Percentiles rank a stretch among this genome's conserved stretches.
Conservation (phyloP, 2,888 invertebrate species). For the Callyntrura guangdongensis region DNA sequence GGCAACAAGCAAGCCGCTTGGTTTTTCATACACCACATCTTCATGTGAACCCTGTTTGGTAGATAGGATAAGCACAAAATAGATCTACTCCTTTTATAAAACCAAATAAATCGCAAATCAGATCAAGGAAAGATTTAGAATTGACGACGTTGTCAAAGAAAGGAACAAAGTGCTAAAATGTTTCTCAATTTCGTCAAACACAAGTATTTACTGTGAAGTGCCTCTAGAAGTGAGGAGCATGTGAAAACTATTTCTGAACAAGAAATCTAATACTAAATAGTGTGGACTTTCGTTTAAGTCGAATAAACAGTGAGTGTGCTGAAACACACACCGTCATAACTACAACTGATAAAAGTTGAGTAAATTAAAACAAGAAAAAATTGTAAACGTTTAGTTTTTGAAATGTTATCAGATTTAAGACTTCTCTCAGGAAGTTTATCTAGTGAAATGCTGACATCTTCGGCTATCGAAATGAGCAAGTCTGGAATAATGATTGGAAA, state of each 20-base stretch:
- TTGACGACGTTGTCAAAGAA: neutral
- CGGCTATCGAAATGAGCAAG: slow-evolving; percentile 57
- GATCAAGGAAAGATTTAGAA: too few species aligned
- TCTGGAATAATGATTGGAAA: slow-evolving; percentile 71
- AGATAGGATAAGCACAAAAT: too few species aligned
- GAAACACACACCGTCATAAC: too few species aligned
- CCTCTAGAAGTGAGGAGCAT: too few species aligned
- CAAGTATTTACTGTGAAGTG: too few species aligned
- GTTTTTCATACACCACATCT: slow-evolving; percentile 27
- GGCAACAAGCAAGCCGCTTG: slow-evolving; percentile 53
- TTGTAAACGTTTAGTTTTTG: slow-evolving; percentile 8
- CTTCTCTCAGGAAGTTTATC: slow-evolving; percentile 78
- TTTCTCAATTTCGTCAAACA: too few species aligned
- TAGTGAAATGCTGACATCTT: slow-evolving; percentile 75
- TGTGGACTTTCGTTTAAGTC: too few species aligned
- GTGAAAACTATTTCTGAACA: too few species aligned
- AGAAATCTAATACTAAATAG: too few species aligned
- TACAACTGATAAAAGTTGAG: neutral
- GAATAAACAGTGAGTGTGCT: too few species aligned
- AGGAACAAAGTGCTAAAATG: neutral
- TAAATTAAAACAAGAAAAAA: neutral
- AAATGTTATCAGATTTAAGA: slow-evolving; percentile 83
- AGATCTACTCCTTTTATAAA: too few species aligned
- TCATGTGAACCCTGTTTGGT: neutral
- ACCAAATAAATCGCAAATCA: too few species aligned